phyloP scores from a whole-genome alignment of 1,140 invertebrate genomes.

The Drosophila aff. region DNA sequence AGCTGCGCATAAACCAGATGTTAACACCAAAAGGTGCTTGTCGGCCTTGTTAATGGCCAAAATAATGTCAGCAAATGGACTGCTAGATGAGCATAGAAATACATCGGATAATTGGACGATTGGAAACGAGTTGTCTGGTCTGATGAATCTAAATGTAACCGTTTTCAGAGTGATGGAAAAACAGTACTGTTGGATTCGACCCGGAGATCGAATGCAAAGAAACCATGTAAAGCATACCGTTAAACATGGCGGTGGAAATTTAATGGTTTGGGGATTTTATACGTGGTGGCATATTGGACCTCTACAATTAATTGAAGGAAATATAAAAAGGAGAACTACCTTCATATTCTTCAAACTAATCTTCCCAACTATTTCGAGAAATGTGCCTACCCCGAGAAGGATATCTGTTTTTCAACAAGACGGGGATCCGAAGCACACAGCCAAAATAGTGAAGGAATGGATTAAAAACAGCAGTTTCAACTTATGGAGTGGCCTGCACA shows the following conservation, averaged over 20 bases:
- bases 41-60: too few species aligned
- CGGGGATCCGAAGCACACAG: too few species aligned
- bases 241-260: neutral
- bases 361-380: neutral
- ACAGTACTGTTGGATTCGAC: neutral
- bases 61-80: too few species aligned
- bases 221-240: neutral
- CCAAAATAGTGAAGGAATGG: too few species aligned
- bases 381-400: neutral
- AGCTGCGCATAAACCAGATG: too few species aligned
- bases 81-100: too few species aligned
- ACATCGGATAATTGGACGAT: too few species aligned
- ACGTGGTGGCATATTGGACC: neutral
- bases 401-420: too few species aligned
- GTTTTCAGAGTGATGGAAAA: neutral
- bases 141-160: neutral
- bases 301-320: neutral
- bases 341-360: neutral
- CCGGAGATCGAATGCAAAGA: neutral
- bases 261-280: neutral
- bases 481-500: too few species aligned
- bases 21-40: too few species aligned
- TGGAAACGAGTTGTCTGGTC: neutral
- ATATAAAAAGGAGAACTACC: neutral
- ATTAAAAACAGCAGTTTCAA: too few species aligned